Evolutionary conservation across 2,888 invertebrate genomes (phyloP), one percentile per base, ranked within the genome.

Genomic region (Helleia helle): DNA sequence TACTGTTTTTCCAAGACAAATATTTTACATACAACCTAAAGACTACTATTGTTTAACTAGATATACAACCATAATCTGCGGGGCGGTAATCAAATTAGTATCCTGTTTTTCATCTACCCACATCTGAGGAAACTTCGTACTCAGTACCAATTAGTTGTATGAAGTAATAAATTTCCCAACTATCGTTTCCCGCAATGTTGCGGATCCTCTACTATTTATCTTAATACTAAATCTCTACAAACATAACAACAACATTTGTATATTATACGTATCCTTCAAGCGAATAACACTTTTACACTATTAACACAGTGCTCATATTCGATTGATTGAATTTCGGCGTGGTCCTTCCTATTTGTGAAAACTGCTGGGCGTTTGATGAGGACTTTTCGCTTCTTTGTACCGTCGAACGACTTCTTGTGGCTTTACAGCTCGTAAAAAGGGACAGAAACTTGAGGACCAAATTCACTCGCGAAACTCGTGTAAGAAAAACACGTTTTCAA

Each of bases 331-430:
- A 26, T 18, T 24, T 25, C 3, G 4, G 6, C 8, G 12, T 22
- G 8, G 9, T 12, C 37, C 25, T 36, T 27, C 27, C 17, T 12
- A 34, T 36, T 18, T 38, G 36, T 42, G 38, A 42, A 44, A 41
- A 46, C 37, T 37, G 24, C 36, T 41, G 38, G 29, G 40, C 22
- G 36, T 42, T 42, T 38, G 29, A 39, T 29, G 29, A 14, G 29
- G 29, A 44, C 40, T 40, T 40, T 42, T 30, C 36, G 38, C 42
- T 47, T 47, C 34, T 44, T 47, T 40, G 44, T 40, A 40, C 30
- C 40, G 36, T 29, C 38, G 6, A 26, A 17, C 17, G 38, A 24
- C 38, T 47, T 44, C 44, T 47, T 44, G 44, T 36, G 40, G 36
- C 40, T 38, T 29, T 27, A 38, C 24, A 38, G 44, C 25, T 47